Conservation (phyloP, 2,113 vertebrate species). For the Nibea albiflora region DNA sequence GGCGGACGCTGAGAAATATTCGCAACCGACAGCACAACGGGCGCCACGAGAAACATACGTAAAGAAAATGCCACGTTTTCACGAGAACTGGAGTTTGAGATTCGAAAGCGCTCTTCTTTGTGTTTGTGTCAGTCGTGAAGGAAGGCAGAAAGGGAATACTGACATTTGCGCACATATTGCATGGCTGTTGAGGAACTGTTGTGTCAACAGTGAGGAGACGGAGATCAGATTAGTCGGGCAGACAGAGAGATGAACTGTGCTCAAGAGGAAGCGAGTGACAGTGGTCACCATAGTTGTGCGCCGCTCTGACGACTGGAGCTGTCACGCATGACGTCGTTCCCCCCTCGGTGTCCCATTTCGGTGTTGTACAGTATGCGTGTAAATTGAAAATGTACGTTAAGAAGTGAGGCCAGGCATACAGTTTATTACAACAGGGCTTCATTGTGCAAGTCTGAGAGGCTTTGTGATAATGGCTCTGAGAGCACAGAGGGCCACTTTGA, state of each 20-base stretch:
- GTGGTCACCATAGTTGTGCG: constrained; percentile 20
- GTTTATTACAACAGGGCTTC: constrained; percentile 49
- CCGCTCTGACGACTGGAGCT: constrained; percentile 33
- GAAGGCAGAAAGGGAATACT: constrained; percentile 4
- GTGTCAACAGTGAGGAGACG: constrained; percentile 42
- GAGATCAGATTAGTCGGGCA: constrained; percentile 34
- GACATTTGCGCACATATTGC: constrained; percentile 18
- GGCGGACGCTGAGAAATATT: constrained; percentile 17
- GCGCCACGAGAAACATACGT: neutral
- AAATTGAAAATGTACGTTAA: constrained; percentile 52
- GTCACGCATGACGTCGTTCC: constrained; percentile 62
- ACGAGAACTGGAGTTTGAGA: neutral
- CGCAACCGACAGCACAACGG: neutral
- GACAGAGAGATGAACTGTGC: constrained; percentile 44
- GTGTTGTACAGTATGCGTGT: constrained; percentile 34
- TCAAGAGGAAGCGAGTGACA: constrained; percentile 66
- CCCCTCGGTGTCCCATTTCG: constrained; percentile 8
- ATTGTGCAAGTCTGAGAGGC: constrained; percentile 63
- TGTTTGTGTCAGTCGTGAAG: neutral
- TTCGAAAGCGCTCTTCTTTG: neutral
- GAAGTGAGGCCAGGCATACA: constrained; percentile 28
- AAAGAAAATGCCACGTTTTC: neutral
- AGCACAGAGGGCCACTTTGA: constrained; percentile 73
- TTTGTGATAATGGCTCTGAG: constrained; percentile 58
- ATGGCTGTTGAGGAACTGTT: constrained; percentile 25